phyloP scores from a whole-genome alignment of 2,888 invertebrate genomes.

The Caenorhabditis plicata region DNA sequence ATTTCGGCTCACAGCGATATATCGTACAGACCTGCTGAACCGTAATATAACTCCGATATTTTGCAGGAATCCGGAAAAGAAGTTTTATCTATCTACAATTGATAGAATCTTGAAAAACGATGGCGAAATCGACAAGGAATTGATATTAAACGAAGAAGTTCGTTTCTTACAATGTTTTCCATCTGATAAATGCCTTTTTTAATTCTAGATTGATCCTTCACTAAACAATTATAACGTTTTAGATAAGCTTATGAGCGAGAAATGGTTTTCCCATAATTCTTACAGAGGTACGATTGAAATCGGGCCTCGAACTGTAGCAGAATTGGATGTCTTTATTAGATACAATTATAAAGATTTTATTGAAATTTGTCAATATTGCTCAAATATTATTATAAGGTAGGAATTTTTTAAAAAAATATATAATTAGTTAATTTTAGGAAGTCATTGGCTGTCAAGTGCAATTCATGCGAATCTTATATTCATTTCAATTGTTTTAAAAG shows the following conservation, averaged over 20 bases:
- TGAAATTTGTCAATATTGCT: slow-evolving; percentile 11
- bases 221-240: too few relatives aligned
- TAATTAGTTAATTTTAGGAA: slow-evolving; percentile 5
- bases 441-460: slow-evolving; percentile 12
- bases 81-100: slow-evolving; percentile 5
- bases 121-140: slow-evolving; percentile 3
- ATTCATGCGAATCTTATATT: slow-evolving; percentile 5
- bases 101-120: slow-evolving; percentile 13
- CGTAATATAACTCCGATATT: not conserved
- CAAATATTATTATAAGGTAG: slow-evolving; percentile 8
- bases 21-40: not conserved
- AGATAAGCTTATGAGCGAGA: too few relatives aligned
- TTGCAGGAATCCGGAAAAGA: slow-evolving; percentile 21
- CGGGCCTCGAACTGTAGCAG: slow-evolving; percentile 14
- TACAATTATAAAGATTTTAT: slow-evolving; percentile 4
- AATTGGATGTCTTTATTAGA: slow-evolving; percentile 20
- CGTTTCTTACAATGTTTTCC: too few relatives aligned
- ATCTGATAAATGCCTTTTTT: too few relatives aligned
- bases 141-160: not conserved
- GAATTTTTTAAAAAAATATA: not conserved
- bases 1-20: slow-evolving; percentile 14
- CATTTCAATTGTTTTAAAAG: slow-evolving; percentile 28
- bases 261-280: not conserved
- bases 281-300: slow-evolving; percentile 5
- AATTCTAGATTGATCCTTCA: too few relatives aligned